A percentile compares a stretch with the other conserved stretches of the same genome.
Conservation (phyloP, 2,888 invertebrate species). For the Spodoptera exigua region DNA sequence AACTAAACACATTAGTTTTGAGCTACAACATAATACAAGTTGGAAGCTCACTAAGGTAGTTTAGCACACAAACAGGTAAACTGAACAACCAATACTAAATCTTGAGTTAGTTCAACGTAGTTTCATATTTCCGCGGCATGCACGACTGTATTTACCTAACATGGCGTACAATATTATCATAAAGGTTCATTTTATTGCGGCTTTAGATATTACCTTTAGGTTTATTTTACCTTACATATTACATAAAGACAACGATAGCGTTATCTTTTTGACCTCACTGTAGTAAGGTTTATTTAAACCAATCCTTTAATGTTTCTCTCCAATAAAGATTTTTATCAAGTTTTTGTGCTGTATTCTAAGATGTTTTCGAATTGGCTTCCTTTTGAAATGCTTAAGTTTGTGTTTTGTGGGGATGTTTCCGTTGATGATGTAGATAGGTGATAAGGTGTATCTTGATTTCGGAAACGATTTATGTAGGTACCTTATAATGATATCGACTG, state of each 20-base stretch:
- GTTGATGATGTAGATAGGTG: constrained; percentile 15
- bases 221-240: constrained; percentile 67
- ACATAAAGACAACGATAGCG: constrained; percentile 63
- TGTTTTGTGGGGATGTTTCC: constrained; percentile 31
- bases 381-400: constrained; percentile 22
- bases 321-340: constrained; percentile 44
- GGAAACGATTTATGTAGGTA: neutral
- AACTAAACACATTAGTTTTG: constrained; percentile 29
- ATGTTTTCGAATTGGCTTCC: constrained; percentile 23
- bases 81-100: constrained; percentile 49
- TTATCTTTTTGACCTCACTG: constrained; percentile 64
- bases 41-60: constrained; percentile 44
- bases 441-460: constrained; percentile 15
- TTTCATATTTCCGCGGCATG: constrained; percentile 66
- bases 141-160: constrained; percentile 64
- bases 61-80: constrained; percentile 49
- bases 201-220: constrained; percentile 70
- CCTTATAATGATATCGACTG: too few relatives aligned
- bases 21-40: constrained; percentile 36
- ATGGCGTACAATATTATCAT: constrained; percentile 71
- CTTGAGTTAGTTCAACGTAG: constrained; percentile 47
- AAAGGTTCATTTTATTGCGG: constrained; percentile 76
- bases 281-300: constrained; percentile 44
- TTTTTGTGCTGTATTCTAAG: constrained; percentile 11
- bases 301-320: constrained; percentile 48